Percentiles rank a stretch among this genome's conserved stretches.
These are phyloP conservation scores for Ormyrus pomaceus DNA, from an alignment of 2,888 invertebrate genomes.

Conservation along the genomic window DNA sequence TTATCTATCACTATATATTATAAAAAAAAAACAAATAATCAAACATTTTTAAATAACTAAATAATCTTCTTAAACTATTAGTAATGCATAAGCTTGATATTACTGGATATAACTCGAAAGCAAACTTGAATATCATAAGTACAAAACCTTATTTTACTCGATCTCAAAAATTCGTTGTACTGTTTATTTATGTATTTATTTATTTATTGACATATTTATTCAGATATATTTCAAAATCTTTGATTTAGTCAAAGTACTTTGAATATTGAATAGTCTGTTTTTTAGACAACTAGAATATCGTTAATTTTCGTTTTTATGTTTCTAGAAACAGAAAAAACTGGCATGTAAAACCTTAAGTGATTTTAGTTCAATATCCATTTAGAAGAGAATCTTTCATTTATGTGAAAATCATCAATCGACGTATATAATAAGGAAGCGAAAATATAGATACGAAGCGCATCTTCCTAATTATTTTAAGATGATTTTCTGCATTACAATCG, in stretches of 20 bases:
- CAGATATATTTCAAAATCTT: conserved; percentile 3
- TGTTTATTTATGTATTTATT: conserved; percentile 18
- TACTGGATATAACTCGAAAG: not conserved
- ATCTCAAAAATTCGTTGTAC: conserved; percentile 33
- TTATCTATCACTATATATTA: not conserved
- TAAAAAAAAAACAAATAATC: not conserved
- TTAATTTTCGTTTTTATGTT: conserved; percentile 6
- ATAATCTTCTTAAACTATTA: not conserved
- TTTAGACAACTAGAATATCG: not conserved
- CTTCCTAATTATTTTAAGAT: conserved; percentile 31
- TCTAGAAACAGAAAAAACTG: conserved; percentile 3
- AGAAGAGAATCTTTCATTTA: conserved; percentile 42
- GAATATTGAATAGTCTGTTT: conserved; percentile 4
- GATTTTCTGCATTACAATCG: conserved; percentile 28
- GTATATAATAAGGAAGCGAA: conserved; percentile 9
- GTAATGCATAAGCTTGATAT: conserved; percentile 17
- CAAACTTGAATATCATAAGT: conserved; percentile 4
- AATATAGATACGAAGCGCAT: conserved; percentile 6
- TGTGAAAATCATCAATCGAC: not conserved
- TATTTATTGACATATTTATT: conserved; percentile 41
- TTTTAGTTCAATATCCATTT: not conserved
- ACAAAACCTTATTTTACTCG: conserved; percentile 30
- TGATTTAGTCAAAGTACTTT: conserved; percentile 3
- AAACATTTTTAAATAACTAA: too few species aligned
- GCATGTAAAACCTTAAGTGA: not conserved